Evolutionary conservation across 1,140 invertebrate species (phyloP).

Genomic region (Dendrolimus punctatus): DNA sequence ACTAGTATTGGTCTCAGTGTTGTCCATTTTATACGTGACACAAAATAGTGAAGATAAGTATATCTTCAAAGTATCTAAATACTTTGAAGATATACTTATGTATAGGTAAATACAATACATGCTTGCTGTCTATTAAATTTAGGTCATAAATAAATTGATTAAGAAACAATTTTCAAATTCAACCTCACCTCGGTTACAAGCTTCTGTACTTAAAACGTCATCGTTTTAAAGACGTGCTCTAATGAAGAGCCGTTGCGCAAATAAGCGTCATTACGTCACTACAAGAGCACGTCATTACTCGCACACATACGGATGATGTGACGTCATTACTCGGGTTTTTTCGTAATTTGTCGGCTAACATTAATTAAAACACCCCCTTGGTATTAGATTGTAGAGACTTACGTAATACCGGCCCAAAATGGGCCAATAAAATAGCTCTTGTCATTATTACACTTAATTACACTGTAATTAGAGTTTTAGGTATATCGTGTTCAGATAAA

Average conservation of each 20-base stretch:
- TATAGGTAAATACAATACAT: no score
- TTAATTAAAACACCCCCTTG: constrained; percentile 63
- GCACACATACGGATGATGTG: constrained; percentile 29
- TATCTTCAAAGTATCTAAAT: no score
- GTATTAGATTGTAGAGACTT: constrained; percentile 52
- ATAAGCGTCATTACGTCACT: constrained; percentile 45
- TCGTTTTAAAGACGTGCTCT: constrained; percentile 44
- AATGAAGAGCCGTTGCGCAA: constrained; percentile 38
- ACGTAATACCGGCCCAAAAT: constrained; percentile 25
- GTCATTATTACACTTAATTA: constrained; percentile 3
- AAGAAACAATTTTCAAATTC: no score
- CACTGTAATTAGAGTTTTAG: no score
- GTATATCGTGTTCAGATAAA: no score
- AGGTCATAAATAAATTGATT: no score
- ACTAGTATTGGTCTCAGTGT: no score
- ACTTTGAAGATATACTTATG: no score
- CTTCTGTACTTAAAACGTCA: constrained; percentile 44
- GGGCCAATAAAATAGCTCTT: constrained; percentile 13
- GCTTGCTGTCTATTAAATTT: no score
- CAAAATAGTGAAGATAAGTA: no score
- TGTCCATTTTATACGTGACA: no score
- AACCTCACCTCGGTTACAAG: constrained; percentile 30
- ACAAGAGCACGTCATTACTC: constrained; percentile 16
- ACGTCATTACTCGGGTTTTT: constrained; percentile 59
- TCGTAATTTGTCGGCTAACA: constrained; percentile 56